These are phyloP conservation scores for Empidonax alnorum DNA, from an alignment of 2,113 vertebrate species.

Conservation along the genomic window DNA sequence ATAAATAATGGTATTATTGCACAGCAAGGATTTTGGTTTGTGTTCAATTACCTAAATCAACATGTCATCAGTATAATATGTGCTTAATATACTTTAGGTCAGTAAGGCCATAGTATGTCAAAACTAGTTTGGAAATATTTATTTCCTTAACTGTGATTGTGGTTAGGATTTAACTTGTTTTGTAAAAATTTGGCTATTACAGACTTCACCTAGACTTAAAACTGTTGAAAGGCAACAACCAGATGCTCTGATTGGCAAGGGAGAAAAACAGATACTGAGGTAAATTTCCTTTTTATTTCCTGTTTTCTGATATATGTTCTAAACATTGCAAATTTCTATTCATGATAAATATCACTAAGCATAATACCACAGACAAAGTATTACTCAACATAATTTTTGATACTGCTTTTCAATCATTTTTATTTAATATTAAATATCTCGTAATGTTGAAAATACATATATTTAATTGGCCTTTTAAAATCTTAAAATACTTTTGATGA, in stretches of 20 bases:
- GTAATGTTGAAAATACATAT: background rate
- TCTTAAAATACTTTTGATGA: background rate
- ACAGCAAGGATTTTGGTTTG: background rate
- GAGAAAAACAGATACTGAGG: conserved; percentile 47
- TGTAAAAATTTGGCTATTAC: conserved; percentile 36
- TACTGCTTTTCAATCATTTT: background rate
- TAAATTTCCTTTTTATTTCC: conserved; percentile 29
- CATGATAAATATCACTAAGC: background rate
- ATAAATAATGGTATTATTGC: background rate
- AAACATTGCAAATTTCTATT: background rate
- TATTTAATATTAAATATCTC: background rate
- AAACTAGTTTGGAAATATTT: background rate
- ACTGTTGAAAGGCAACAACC: conserved; percentile 22
- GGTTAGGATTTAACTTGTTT: conserved; percentile 3
- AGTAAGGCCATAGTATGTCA: background rate
- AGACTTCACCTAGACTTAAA: conserved; percentile 57
- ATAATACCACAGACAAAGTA: background rate
- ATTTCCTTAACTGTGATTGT: background rate
- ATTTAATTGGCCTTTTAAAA: background rate
- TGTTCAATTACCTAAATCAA: background rate
- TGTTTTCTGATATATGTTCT: background rate
- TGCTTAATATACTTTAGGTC: background rate
- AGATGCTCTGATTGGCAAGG: conserved; percentile 14
- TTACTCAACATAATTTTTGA: background rate
- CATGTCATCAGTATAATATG: background rate